Evolutionary conservation across 2,113 vertebrate species (phyloP), one percentile per base, ranked within the genome.

Genomic region (Entosphenus tridentatus): DNA sequence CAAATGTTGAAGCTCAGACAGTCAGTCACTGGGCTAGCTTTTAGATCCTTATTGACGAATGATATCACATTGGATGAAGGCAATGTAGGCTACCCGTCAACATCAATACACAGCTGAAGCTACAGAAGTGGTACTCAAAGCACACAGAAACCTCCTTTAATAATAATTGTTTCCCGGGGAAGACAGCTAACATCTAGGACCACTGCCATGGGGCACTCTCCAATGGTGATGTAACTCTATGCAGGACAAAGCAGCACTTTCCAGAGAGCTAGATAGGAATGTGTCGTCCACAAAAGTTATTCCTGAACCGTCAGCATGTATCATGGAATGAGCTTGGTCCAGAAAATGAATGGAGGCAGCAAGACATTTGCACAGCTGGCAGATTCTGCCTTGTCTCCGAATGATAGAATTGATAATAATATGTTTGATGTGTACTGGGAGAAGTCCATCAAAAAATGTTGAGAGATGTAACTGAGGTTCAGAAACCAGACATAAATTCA

Each of bases 191-290:
- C 58, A 4, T 13, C 58, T 14, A 62, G 58, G 13, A 17, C 58
- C 58, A 14, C 58, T 62, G 16, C 58, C 58, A 17, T 62, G 58
- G 58, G 58, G 39, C 58, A 62, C 58, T 62, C 58, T 62, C 58
- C 3, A 62, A 62, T 62, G 58, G 58, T 62, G 58, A 62, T 62
- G 8, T 13, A 62, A 14, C 58, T 59, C 58, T 62, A 14, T 62
- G 58, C 13, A 62, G 16, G 58, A 62, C 58, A 62, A 62, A 62
- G 16, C 16, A 14, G 16, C 58, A 17, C 58, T 62, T 62, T 13
- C 58, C 58, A 62, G 58, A 62, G 58, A 62, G 58, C 58, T 62
- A 14, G 3, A 62, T 14, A 62, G 16, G 13, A 62, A 62, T 62
- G 58, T 17, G 58, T 62, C 58, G 3, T 17, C 58, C 13, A 17